Evolutionary conservation across 1,140 invertebrate species (phyloP).

Genomic region (Tetranychus cinnabarinus): DNA sequence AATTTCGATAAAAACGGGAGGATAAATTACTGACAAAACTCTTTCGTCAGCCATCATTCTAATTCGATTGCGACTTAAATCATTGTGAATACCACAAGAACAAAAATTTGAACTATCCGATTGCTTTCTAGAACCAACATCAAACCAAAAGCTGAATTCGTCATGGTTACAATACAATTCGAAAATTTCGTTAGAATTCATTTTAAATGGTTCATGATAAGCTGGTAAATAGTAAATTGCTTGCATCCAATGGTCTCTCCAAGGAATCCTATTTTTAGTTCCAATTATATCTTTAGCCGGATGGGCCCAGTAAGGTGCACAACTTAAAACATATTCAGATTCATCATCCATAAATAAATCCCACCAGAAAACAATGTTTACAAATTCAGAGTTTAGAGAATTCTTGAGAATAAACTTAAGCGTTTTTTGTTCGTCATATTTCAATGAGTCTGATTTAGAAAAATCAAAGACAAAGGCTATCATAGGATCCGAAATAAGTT

Average conservation of each 20-base stretch:
- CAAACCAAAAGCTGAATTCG: conserved; percentile 81
- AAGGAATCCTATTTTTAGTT: conserved; percentile 23
- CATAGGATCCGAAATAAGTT: conserved; percentile 36
- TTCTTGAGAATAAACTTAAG: neutral
- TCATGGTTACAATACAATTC: conserved; percentile 55
- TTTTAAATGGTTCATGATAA: conserved; percentile 23
- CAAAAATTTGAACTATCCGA: conserved; percentile 1
- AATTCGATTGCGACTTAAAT: conserved; percentile 26
- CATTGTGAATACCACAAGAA: conserved; percentile 4
- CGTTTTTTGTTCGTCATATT: conserved; percentile 13
- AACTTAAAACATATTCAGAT: conserved; percentile 48
- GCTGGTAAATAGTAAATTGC: conserved; percentile 66
- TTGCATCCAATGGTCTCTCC: conserved; percentile 96
- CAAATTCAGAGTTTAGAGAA: neutral
- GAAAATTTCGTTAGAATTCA: conserved; percentile 34
- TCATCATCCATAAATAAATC: conserved; percentile 68
- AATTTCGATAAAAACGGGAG: conserved; percentile 25
- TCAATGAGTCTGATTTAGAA: conserved; percentile 16
- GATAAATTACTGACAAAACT: conserved; percentile 21
- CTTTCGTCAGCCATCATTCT: conserved; percentile 54
- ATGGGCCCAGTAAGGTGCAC: conserved; percentile 73
- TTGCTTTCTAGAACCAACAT: conserved; percentile 15
- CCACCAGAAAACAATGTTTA: conserved; percentile 82
- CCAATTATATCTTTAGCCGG: conserved; percentile 28
- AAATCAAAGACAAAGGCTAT: conserved; percentile 25